Conservation (phyloP, 35 echinoderm and acorn worm species). For the Eucidaris tribuloides region DNA sequence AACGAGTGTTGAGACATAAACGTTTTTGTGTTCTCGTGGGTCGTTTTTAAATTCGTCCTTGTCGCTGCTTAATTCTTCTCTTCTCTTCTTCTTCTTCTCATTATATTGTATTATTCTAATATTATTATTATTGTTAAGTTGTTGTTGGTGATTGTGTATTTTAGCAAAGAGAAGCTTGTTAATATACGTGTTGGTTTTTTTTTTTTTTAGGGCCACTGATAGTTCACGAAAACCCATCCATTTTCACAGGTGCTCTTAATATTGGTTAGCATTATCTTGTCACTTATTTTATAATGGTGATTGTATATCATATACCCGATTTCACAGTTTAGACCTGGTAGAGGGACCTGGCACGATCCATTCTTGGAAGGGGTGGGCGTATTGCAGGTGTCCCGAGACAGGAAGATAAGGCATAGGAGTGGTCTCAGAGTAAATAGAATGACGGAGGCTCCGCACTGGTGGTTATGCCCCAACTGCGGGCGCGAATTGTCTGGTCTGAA, state of each 20-base stretch:
- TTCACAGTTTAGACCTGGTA: constrained; percentile 38
- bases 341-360: too few species aligned
- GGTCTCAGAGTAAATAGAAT: constrained; percentile 62
- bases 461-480: constrained; percentile 47
- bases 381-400: constrained; percentile 60
- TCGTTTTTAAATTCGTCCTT: too few species aligned
- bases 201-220: too few species aligned
- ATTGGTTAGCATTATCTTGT: not conserved
- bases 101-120: too few species aligned
- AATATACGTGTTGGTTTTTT: too few species aligned
- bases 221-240: too few species aligned
- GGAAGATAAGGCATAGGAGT: constrained; percentile 53
- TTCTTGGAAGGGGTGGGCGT: constrained; percentile 31
- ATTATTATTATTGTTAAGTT: not conserved
- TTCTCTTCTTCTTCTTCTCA: too few species aligned
- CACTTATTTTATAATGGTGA: not conserved
- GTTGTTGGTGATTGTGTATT: not conserved
- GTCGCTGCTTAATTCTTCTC: too few species aligned
- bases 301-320: not conserved
- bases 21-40: too few species aligned
- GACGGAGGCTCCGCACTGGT: constrained; percentile 58
- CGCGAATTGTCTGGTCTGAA: constrained; percentile 70
- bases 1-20: too few species aligned
- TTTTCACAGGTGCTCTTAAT: too few species aligned
- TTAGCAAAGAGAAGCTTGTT: not conserved